These are phyloP conservation scores for Psammodynastes pulverulentus DNA, from an alignment of 2,113 vertebrate genomes.

Conservation along the genomic window DNA sequence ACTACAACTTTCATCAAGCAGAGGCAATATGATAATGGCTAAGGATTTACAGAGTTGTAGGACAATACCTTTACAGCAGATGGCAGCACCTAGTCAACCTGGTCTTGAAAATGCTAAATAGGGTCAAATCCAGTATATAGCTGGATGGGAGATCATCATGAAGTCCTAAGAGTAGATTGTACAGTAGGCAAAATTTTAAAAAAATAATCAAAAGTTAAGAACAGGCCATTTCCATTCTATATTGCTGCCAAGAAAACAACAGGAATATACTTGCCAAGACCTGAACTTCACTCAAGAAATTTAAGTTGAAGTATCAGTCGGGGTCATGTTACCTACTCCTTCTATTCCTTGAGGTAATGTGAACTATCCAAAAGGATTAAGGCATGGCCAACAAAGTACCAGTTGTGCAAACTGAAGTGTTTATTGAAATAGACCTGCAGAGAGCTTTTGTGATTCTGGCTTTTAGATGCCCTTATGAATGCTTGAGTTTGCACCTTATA, in stretches of 20 bases:
- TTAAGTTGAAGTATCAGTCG: neutral
- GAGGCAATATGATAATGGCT: neutral
- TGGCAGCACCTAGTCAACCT: neutral
- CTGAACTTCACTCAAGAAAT: neutral
- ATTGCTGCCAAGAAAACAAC: neutral
- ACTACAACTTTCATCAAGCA: neutral
- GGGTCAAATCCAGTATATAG: neutral
- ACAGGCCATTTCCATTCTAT: neutral
- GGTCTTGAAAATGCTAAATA: neutral
- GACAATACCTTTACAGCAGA: neutral
- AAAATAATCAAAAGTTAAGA: neutral
- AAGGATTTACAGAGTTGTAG: neutral
- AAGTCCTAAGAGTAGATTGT: neutral
- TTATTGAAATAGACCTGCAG: neutral
- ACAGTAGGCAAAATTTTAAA: neutral
- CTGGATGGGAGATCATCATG: neutral
- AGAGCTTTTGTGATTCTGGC: neutral
- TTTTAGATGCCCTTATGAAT: neutral
- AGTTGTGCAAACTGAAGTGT: neutral
- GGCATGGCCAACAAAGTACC: neutral
- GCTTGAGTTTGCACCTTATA: neutral
- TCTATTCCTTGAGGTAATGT: neutral
- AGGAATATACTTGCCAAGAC: neutral
- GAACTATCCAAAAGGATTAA: neutral
- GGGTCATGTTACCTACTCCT: neutral